Evolutionary conservation across 2,888 invertebrate species (phyloP), one percentile per base, ranked within the genome.

Genomic region (Odontomyia ornata): DNA sequence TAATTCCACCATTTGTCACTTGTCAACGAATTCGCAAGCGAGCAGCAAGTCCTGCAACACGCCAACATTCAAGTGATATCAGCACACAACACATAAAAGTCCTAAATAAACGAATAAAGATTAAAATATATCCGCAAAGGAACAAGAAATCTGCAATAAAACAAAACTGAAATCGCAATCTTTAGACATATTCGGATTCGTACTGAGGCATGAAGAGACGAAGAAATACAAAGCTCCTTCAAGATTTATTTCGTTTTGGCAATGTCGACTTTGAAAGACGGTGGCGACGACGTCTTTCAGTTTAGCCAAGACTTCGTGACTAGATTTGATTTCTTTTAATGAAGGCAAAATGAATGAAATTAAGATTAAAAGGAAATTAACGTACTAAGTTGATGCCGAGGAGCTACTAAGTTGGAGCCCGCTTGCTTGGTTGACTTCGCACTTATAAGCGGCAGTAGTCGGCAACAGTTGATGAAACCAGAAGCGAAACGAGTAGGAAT

Each of bases 331-430:
- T 69, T 47, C 69, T 69, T 69, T 47, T 69, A 69, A 47, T 69
- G 69, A 69, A 69, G 47, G 69, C 69, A 47, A 69, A 69, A 69
- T 69, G 69, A 69, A 69, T 69, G 69, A 69, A 69, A 69, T 69
- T 69, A 47, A 69, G 69, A 69, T 69, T 69, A 69, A 69, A 69
- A 30, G 69, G 23, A 69, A 69, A 69, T 47, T 47, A 69, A 69
- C 69, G 69, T 69, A 25, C 21, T 46, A 21, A 47, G 28, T 65
- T 65, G 65, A 18, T 46, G n/a, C n/a, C n/a, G n/a, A n/a, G 47
- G 13, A 21, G 69, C 69, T 69, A 47, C 69, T 47, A 65, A 65
- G 65, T 65, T 21, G 36, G 36, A 36, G 36, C 36, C 9, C 5
- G 9, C 36, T 36, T 23, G 62, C 36, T n/a, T n/a, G n/a, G n/a